Conservation (phyloP, 2,797 vertebrate genomes). For the Poeciliopsis gracilis region DNA sequence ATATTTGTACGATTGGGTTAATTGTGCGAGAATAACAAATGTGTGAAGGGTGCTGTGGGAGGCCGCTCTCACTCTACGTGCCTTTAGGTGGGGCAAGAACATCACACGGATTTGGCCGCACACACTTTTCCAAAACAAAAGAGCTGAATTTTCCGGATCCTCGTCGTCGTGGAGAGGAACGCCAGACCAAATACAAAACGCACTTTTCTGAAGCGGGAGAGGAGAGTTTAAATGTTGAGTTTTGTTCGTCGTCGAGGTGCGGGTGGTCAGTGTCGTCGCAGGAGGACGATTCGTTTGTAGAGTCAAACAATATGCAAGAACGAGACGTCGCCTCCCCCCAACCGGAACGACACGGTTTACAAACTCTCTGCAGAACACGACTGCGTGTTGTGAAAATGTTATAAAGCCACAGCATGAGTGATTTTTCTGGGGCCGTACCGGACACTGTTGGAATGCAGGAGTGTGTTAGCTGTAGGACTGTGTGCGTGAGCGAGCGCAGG, state of each 20-base stretch:
- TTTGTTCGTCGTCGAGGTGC: slow-evolving; percentile 42
- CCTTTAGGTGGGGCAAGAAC: slow-evolving; percentile 67
- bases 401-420: slow-evolving; percentile 57
- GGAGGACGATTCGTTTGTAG: slow-evolving; percentile 20
- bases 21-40: slow-evolving; percentile 25
- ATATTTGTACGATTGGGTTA: slow-evolving; percentile 33
- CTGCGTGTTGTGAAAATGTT: slow-evolving; percentile 26
- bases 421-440: slow-evolving; percentile 33
- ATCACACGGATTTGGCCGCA: slow-evolving; percentile 6
- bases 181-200: slow-evolving; percentile 68
- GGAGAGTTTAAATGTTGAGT: slow-evolving; percentile 5
- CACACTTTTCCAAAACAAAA: slow-evolving; percentile 5
- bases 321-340: slow-evolving; percentile 1
- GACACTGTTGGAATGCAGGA: slow-evolving; percentile 38
- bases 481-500: slow-evolving; percentile 14
- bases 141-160: slow-evolving; percentile 11
- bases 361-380: background rate
- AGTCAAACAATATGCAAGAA: slow-evolving; percentile 14
- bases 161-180: slow-evolving; percentile 37
- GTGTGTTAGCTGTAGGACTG: slow-evolving; percentile 37
- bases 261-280: slow-evolving; percentile 29
- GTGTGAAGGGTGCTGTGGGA: slow-evolving; percentile 44
- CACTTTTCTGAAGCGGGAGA: slow-evolving; percentile 52
- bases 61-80: slow-evolving; percentile 68
- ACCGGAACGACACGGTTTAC: background rate